Conservation (phyloP, 2,888 invertebrate genomes). For the Sminthurinus aureus region DNA sequence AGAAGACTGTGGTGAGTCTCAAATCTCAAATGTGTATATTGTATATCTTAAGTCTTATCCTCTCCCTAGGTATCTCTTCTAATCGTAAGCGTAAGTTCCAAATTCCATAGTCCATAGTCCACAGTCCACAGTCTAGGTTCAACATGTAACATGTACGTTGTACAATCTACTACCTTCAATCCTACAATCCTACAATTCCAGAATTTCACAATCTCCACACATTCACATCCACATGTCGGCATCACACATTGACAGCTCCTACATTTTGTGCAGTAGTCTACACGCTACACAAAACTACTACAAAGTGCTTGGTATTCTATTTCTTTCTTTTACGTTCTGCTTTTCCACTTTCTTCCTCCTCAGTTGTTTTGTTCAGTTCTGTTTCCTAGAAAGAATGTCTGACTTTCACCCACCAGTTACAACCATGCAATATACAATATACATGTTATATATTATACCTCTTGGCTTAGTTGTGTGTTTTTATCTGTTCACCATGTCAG, state of each 20-base stretch:
- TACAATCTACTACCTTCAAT: too few species aligned
- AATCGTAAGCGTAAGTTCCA: too few species aligned
- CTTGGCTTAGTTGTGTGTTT: not conserved
- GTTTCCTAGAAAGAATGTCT: not conserved
- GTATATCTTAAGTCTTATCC: too few species aligned
- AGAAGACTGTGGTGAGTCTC: constrained; percentile 47
- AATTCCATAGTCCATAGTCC: too few species aligned
- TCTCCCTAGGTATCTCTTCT: too few species aligned
- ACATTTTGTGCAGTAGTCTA: not conserved
- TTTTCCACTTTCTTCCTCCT: not conserved
- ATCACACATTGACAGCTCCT: constrained; percentile 3
- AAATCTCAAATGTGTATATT: not conserved
- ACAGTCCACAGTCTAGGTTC: too few species aligned
- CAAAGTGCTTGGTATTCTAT: not conserved
- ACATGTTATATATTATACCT: not conserved
- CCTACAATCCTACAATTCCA: too few species aligned
- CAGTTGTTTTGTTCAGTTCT: not conserved
- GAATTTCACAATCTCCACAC: too few species aligned
- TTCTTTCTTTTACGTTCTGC: not conserved
- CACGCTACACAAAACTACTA: not conserved
- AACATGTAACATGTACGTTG: too few species aligned
- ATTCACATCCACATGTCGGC: not conserved
- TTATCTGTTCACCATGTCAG: not conserved
- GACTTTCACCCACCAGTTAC: not conserved
- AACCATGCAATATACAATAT: not conserved